Percentiles rank a stretch among this genome's conserved stretches.
Conservation (phyloP, 2,797 vertebrate genomes). For the Sebastes steindachneri region DNA sequence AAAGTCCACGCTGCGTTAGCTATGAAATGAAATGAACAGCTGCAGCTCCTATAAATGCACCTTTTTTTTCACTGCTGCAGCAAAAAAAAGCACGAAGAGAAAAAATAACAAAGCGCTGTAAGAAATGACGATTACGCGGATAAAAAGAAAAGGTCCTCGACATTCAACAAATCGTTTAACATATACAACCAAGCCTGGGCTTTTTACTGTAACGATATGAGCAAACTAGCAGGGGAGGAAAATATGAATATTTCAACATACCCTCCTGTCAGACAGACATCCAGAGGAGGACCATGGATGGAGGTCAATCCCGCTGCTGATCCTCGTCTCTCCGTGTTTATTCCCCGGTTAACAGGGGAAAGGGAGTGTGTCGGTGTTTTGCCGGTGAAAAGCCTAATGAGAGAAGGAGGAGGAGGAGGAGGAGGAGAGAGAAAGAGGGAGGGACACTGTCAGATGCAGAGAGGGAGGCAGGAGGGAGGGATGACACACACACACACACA, state of each 20-base stretch:
- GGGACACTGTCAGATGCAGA: slow-evolving; percentile 72
- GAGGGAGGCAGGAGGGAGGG: slow-evolving; percentile 38
- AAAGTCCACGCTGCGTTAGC: slow-evolving; percentile 35
- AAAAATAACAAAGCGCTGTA: not conserved
- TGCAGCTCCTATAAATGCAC: slow-evolving; percentile 21
- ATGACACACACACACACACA: not conserved
- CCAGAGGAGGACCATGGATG: slow-evolving; percentile 73
- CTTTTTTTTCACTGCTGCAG: slow-evolving; percentile 15
- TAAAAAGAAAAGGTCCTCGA: not conserved
- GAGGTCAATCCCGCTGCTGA: slow-evolving; percentile 65
- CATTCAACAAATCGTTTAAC: slow-evolving; percentile 53
- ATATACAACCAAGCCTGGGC: not conserved
- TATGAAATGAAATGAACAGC: slow-evolving; percentile 27
- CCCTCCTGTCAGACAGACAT: slow-evolving; percentile 78
- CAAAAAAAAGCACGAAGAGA: slow-evolving; percentile 14
- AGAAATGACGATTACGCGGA: not conserved
- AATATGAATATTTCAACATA: slow-evolving; percentile 59
- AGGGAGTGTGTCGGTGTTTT: slow-evolving; percentile 65
- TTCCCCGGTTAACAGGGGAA: slow-evolving; percentile 49
- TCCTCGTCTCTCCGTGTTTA: slow-evolving; percentile 58
- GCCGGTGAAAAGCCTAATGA: slow-evolving; percentile 68
- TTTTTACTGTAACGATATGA: not conserved
- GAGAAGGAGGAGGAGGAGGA: slow-evolving; percentile 58
- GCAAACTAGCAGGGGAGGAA: not conserved
- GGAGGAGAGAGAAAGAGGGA: slow-evolving; percentile 67